Evolutionary conservation across 2,888 invertebrate genomes (phyloP).

Genomic region (Diarsia brunnea): DNA sequence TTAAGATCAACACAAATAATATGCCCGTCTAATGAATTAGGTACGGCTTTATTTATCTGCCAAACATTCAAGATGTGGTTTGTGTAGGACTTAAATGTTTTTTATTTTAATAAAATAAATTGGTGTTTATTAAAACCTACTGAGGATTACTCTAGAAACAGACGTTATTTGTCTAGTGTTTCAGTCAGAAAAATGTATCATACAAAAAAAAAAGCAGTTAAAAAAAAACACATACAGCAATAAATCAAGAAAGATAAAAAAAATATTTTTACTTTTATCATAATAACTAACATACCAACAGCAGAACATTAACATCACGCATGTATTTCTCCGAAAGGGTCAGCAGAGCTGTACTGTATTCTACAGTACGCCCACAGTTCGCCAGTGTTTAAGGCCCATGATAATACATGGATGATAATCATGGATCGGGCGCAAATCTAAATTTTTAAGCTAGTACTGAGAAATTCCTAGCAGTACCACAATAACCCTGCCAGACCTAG

Average conservation of each 20-base stretch:
- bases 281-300: background rate
- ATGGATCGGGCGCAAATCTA: too few relatives aligned
- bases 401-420: too few relatives aligned
- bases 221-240: too few relatives aligned
- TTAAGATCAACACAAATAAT: conserved; percentile 24
- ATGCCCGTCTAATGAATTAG: conserved; percentile 1
- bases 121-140: background rate
- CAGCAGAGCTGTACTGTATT: background rate
- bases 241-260: too few relatives aligned
- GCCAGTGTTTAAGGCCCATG: background rate
- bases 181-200: too few relatives aligned
- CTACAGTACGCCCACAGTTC: background rate
- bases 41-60: too few relatives aligned
- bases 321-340: background rate
- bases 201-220: too few relatives aligned
- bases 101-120: background rate
- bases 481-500: background rate
- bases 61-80: background rate
- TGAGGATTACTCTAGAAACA: background rate
- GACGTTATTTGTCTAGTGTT: background rate
- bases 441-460: too few relatives aligned
- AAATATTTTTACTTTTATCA: too few relatives aligned
- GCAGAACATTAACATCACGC: background rate
- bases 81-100: background rate
- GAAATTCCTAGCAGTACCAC: background rate